Base-by-base conservation (phyloP, 2,797 vertebrate genomes). In the Etheostoma nigrum region DNA sequence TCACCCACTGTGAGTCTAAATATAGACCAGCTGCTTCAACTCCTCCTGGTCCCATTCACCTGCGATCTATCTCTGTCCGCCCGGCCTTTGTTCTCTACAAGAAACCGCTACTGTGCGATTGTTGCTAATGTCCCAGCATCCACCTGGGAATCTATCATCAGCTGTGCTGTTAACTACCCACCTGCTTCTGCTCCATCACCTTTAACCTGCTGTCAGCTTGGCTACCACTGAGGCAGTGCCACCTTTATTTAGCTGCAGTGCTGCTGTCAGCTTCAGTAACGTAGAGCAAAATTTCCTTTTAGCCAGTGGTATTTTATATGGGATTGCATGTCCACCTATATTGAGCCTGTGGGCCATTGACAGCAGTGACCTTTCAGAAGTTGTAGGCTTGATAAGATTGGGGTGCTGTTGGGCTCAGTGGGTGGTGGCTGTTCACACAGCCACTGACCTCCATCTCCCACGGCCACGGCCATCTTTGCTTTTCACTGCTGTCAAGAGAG, bases 181-280 rank as follows among this genome's bases (percentile, higher is more conserved):
- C 78, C 77, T 81, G 82, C 78, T 74, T 81, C 74, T 78, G 82
- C 72, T 82, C 67, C 23, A 14, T 86, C 85, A 90, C 91, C 90
- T 90, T 85, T 91, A 84, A 90, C 89, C 86, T 71, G 82, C 92
- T 89, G 91, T 93, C 91, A 82, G 76, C 72, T 75, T 45, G 18
- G 86, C 82, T 74, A 85, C 72, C 81, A 23, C 42, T 55, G 86
- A 87, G 60, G 27, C 65, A 36, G n/a, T 55, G 76, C 91, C 87
- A 79, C 81, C 81, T 86, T 83, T 79, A 78, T 78, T 88, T 78
- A 78, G 85, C 77, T 70, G 55, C 84, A 33, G 66, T 36, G 52
- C 52, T 36, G 76, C 82, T 75, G 84, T 84, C 85, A 76, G 74
- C 66, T 81, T 64, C 19, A 23, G 61, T 85, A 82, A 80, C 64